phyloP scores from a whole-genome alignment of 2,797 vertebrate genomes.

The Amblyraja radiata region DNA sequence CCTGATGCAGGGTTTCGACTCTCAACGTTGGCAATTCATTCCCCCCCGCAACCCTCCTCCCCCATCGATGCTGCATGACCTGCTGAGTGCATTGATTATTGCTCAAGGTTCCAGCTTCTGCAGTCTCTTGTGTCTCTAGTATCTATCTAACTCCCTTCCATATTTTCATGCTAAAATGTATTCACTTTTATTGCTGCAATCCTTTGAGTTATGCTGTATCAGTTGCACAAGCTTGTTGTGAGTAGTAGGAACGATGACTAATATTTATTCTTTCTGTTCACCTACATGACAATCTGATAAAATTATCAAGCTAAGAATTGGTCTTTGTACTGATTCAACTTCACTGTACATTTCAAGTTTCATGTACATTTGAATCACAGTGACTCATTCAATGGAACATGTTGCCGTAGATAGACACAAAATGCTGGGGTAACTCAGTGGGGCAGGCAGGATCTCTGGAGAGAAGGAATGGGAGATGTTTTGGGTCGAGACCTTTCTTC shows the following conservation, averaged over 20 bases:
- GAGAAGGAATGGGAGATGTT: no score
- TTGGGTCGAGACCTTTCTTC: no score
- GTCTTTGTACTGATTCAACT: background rate
- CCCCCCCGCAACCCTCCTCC: no score
- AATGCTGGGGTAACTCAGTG: no score
- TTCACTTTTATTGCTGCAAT: background rate
- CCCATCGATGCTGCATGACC: no score
- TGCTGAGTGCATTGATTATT: no score
- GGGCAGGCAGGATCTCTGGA: no score
- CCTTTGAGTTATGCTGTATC: background rate
- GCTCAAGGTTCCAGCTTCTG: no score
- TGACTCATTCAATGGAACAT: background rate
- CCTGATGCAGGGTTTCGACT: no score
- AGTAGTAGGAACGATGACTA: background rate
- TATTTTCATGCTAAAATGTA: background rate
- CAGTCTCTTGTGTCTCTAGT: no score
- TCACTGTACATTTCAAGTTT: background rate
- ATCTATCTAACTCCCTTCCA: background rate
- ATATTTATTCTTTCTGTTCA: background rate
- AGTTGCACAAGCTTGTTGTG: background rate
- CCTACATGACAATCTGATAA: background rate
- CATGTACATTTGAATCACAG: background rate
- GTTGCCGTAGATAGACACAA: no score
- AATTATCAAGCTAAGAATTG: background rate
- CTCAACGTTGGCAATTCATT: no score